A percentile compares a stretch with the other conserved stretches of the same genome.
Evolutionary conservation across 2,888 invertebrate genomes (phyloP).

Genomic region (Cryptocephalus moraei): DNA sequence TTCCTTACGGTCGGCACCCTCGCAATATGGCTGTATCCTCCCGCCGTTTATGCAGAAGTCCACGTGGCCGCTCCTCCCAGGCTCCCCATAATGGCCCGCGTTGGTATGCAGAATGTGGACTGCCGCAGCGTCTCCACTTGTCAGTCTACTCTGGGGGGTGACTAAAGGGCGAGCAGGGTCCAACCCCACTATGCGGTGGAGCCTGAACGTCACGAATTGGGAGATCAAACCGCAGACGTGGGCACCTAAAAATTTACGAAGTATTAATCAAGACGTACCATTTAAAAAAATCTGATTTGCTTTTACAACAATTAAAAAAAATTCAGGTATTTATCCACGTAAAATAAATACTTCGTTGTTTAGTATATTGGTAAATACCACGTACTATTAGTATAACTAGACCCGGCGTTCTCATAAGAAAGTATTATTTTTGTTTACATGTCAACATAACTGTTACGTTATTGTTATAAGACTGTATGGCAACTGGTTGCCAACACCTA

Average conservation of each 20-base stretch:
- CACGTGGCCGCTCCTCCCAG: conserved; percentile 61
- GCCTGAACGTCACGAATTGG: conserved; percentile 59
- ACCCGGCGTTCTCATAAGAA: no score
- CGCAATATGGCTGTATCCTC: conserved; percentile 64
- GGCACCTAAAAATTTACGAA: conserved; percentile 41
- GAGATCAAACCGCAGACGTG: conserved; percentile 69
- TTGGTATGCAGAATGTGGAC: conserved; percentile 73
- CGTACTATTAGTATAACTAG: no score
- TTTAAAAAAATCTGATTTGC: no score
- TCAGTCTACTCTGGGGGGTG: conserved; percentile 44
- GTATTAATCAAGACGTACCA: background rate
- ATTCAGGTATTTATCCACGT: no score
- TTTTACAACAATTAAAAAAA: no score
- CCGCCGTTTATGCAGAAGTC: conserved; percentile 77
- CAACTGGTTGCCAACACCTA: no score
- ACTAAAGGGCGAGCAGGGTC: conserved; percentile 69
- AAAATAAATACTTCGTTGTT: no score
- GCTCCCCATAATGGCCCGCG: conserved; percentile 69
- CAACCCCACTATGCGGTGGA: conserved; percentile 61
- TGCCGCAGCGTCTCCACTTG: conserved; percentile 64
- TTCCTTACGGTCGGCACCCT: conserved; percentile 55
- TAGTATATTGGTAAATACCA: no score
- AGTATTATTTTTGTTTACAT: no score
- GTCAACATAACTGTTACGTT: no score
- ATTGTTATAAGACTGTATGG: no score